Base-by-base conservation (phyloP, 1,140 invertebrate species). In the Tetragonula clypearis region DNA sequence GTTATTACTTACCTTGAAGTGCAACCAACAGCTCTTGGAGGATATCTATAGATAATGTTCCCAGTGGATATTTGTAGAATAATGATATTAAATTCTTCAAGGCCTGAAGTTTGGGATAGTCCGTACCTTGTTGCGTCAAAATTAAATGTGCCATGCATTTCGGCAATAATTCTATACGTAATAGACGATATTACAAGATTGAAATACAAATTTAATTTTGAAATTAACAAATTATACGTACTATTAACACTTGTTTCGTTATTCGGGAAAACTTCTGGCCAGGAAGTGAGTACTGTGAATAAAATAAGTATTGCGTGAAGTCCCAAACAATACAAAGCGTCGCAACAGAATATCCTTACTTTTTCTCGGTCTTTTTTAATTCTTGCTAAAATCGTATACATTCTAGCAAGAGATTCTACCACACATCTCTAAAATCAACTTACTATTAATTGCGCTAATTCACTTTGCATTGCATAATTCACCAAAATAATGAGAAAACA, bases 261-360 rank as follows among this genome's bases (percentile, higher is more conserved):
- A 66, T 87, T 91, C 3, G 94, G 94, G 41, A 95, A 85, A 66
- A 94, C 86, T 92, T 95, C 94, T 55, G 94, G 89, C 94, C 94
- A 95, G 71, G 86, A 91, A 49, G 85, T 90, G 1, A 95, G 76
- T 66, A 91, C 88, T 4, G 82, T 86, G 62, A 92, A 89, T 60
- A 95, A 88, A 66, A 93, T 68, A 35, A 82, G 55, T 5, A 91
- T 73, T 17, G 92, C 89, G 72, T 91, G 91, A 3, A 91, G 58
- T 72, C 88, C 88, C 41, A 92, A 88, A 78, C 88, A 93, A 80
- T 95, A 95, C 9, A 95, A 72, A 74, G 93, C 92, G 87, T 94
- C 93, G 49, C 93, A 92, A 71, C 90, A 93, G 55, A 94, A 85
- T n/a, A 94, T 92, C 69, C 94, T 88, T 17, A 94, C 89, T 86